Evolutionary conservation across 2,113 vertebrate species (phyloP), one percentile per base, ranked within the genome.

Genomic region (Sylvilagus bachmani): DNA sequence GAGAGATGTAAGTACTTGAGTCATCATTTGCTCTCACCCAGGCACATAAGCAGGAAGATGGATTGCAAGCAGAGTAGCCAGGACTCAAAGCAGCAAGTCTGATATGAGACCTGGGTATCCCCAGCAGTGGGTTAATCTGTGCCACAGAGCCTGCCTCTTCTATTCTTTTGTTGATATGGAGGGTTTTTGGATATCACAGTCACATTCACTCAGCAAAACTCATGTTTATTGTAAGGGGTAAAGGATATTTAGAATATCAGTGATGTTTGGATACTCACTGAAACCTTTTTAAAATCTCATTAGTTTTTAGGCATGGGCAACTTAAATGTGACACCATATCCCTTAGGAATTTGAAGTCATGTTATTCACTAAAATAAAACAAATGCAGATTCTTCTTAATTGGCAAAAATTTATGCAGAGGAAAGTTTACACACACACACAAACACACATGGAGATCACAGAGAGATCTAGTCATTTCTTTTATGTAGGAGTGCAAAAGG

Each of bases 211-310:
- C 4, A 55, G 38, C 9, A 87, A 93, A 84, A 90, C 14, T 93
- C 27, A 73, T 73, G 4, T 49, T 86, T 84, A 66, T 90, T 93
- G 17, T 11, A 25, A 85, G 9, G 0, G 16, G 27, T 81, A 64
- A 83, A 67, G 24, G 13, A 17, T 75, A 17, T 88, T 93, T 55
- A 70, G 29, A 92, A 29, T 5, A 53, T 64, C 27, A 62, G 11
- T 25, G 61, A 78, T 86, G 3, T 89, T 33, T 81, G 6, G 9
- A 24, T 90, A 33, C 92, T 96, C 95, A 8, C 24, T 90, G 27
- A 92, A 90, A 33, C 1, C 16, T 83, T 95, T 85, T 79, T 36
- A 93, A 97, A 86, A 86, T 88, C 21, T 31, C 36, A 62, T 78
- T 96, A 77, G n/a, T n/a, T 81, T 86, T 85, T 64, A 74, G 33